A percentile compares a stretch with the other conserved stretches of the same genome.
These are phyloP conservation scores for Procapra przewalskii DNA, from an alignment of 2,113 vertebrate genomes.

Conservation along the genomic window DNA sequence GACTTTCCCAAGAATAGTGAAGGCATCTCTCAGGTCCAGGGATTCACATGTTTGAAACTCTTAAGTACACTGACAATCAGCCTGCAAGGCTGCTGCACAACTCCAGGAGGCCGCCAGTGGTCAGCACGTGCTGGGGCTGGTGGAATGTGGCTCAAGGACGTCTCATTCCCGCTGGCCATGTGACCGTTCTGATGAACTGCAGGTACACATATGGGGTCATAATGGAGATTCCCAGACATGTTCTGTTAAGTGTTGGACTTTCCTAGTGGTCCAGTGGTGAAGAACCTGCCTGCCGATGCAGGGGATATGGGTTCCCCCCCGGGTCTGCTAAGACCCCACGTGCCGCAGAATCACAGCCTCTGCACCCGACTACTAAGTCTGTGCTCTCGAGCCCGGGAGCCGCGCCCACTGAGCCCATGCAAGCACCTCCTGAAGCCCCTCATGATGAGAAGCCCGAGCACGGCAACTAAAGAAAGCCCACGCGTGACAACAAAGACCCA, in stretches of 20 bases:
- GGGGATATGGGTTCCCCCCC: neutral
- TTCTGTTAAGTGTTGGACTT: neutral
- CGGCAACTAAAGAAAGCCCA: neutral
- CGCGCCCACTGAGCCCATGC: fast-evolving
- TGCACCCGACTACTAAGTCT: neutral
- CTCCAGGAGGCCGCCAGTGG: neutral
- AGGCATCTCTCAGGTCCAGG: too few relatives aligned
- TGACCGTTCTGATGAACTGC: neutral
- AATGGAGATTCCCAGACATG: neutral
- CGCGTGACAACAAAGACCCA: neutral
- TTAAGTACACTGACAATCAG: too few relatives aligned
- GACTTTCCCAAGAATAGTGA: neutral
- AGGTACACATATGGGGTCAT: neutral
- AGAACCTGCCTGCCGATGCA: neutral
- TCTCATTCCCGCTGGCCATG: neutral
- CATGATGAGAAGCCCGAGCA: fast-evolving
- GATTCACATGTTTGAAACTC: neutral
- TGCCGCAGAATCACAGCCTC: neutral
- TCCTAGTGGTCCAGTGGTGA: neutral
- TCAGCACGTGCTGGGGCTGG: fast-evolving
- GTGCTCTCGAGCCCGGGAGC: neutral
- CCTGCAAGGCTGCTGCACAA: fast-evolving
- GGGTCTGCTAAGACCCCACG: neutral
- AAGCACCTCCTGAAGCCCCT: neutral
- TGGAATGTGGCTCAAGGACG: fast-evolving